phyloP scores from a whole-genome alignment of 2,888 invertebrate species.

The Pyralis farinalis region DNA sequence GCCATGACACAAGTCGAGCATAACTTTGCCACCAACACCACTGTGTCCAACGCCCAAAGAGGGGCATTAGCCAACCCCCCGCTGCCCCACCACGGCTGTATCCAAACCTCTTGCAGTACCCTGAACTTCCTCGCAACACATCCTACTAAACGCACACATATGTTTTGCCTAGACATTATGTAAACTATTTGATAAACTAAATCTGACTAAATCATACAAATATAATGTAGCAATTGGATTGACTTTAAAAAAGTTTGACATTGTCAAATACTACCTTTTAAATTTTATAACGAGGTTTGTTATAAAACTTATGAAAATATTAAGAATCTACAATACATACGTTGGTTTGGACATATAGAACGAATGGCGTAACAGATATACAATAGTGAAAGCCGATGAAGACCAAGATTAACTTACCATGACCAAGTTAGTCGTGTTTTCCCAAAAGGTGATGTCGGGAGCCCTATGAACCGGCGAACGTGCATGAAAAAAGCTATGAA shows the following conservation, averaged over 20 bases:
- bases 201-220: conserved; percentile 10
- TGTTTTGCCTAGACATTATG: conserved; percentile 57
- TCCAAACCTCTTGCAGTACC: conserved; percentile 63
- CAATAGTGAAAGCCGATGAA: too few species aligned
- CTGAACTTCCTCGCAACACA: conserved; percentile 60
- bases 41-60: conserved; percentile 56
- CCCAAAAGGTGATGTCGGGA: too few species aligned
- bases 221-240: background rate
- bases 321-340: too few species aligned
- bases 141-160: conserved; percentile 52
- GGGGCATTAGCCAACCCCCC: conserved; percentile 55
- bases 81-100: conserved; percentile 68
- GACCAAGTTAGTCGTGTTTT: too few species aligned
- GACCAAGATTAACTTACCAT: too few species aligned
- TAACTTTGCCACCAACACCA: conserved; percentile 59
- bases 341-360: too few species aligned
- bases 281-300: too few species aligned
- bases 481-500: too few species aligned
- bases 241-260: background rate
- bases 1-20: conserved; percentile 57
- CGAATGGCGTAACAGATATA: too few species aligned
- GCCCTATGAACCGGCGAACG: too few species aligned
- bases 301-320: too few species aligned
- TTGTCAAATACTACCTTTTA: too few species aligned
- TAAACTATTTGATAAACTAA: conserved; percentile 31